Base-by-base conservation (phyloP, 2,888 invertebrate species). In the Galerucella calmariensis region DNA sequence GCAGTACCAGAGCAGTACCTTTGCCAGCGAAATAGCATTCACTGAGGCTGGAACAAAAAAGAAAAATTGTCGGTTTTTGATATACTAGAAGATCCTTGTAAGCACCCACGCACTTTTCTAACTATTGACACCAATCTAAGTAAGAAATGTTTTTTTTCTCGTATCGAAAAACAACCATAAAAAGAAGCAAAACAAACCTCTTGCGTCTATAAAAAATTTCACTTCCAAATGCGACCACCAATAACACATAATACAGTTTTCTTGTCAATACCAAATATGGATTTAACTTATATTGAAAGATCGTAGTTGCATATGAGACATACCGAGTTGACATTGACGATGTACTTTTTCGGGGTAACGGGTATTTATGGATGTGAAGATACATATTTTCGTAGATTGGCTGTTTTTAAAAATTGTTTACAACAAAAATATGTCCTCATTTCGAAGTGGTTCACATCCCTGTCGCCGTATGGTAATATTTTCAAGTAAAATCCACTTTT, bases 21-120 rank as follows among this genome's bases (percentile, higher is more conserved):
- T 97, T 97, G 87, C 97, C 96, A 84, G 97, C 96, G 90, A 97
- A 97, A 90, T 97, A 97, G 89, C 97, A 97, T 92, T 98, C 97
- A 92, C 96, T 97, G 89, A 94, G 92, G 90, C 95, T 96, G 92
- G 44, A 92, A 90, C 79, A 85, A 79, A 81, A 79, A 78, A 75
- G 75, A 75, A 66, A 68, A 65, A n/a, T n/a, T n/a, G n/a, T 41
- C 12, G 20, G 2, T 27, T 27, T 27, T 27, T 27, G 2, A 11
- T 46, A 2, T 46, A 46, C 46, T 11, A 46, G 1, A 10, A 46
- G 46, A 46, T 46, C 46, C 8, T 46, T 12, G 2, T 46, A 10
- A 2, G 12, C 46, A 12, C 46, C 46, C 46, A 46, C 46, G 11
- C 12, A 0, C n/a, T 51, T 51, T 12, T 51, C 51, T n/a, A 51